Conservation (phyloP, 1,140 invertebrate genomes). For the Neodiprion fabricii region DNA sequence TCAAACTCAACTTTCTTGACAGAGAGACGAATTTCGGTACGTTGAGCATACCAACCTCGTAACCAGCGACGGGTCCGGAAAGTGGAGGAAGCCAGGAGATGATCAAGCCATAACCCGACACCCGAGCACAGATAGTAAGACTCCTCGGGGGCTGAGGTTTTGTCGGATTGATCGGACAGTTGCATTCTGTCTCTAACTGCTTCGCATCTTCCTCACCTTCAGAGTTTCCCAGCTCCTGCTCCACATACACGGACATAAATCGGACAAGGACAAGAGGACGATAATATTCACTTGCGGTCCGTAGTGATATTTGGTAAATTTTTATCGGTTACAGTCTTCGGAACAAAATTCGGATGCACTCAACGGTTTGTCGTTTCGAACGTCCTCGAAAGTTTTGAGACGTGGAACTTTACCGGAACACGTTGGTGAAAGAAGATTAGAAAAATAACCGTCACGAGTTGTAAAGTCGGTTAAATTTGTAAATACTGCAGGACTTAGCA, state of each 20-base stretch:
- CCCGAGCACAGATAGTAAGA: neutral
- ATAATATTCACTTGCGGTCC: neutral
- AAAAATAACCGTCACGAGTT: too few species aligned
- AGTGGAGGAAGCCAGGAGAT: conserved; percentile 2
- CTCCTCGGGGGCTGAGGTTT: neutral
- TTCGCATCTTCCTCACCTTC: neutral
- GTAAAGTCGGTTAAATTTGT: too few species aligned
- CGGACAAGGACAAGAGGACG: neutral
- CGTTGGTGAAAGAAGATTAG: too few species aligned
- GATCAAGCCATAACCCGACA: neutral
- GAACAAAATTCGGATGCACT: neutral
- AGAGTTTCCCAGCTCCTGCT: neutral
- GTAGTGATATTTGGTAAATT: neutral
- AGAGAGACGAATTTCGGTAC: too few species aligned
- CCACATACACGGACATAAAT: neutral
- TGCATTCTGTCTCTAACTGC: neutral
- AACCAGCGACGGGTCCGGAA: neutral
- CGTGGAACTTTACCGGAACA: too few species aligned
- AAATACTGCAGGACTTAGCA: too few species aligned
- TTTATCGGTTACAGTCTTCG: neutral
- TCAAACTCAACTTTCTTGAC: too few species aligned
- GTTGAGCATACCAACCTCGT: neutral
- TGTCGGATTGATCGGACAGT: neutral
- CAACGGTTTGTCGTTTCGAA: neutral
- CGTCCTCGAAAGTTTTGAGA: neutral